Evolutionary conservation across 2,888 invertebrate species (phyloP).

Genomic region (Lampropteryx suffumata): DNA sequence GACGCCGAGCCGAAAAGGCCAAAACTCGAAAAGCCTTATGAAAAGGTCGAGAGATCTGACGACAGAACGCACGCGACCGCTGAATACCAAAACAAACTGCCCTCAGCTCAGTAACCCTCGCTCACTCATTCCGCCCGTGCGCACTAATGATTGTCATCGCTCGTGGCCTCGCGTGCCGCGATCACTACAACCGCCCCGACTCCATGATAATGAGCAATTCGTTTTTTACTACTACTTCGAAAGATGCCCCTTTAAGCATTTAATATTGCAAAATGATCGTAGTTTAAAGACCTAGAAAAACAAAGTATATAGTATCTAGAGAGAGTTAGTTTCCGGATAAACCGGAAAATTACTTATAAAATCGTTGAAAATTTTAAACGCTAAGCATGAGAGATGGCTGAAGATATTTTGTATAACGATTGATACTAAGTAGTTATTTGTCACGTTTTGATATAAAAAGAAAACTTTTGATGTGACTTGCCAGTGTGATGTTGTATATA

Average conservation of each 20-base stretch:
- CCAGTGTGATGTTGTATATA: constrained; percentile 80
- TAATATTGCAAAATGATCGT: constrained; percentile 62
- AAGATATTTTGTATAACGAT: constrained; percentile 81
- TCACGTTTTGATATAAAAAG: constrained; percentile 75
- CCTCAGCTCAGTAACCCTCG: constrained; percentile 59
- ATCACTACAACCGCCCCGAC: constrained; percentile 28
- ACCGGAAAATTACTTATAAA: constrained; percentile 41
- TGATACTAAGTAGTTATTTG: constrained; percentile 68
- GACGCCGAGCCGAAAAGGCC: constrained; percentile 90
- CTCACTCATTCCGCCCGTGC: constrained; percentile 51
- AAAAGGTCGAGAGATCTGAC: constrained; percentile 80
- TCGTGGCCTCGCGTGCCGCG: constrained; percentile 10
- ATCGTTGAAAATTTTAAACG: constrained; percentile 57
- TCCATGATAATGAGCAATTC: constrained; percentile 28
- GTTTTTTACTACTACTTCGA: constrained; percentile 49
- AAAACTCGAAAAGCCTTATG: constrained; percentile 84
- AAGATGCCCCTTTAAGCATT: constrained; percentile 70
- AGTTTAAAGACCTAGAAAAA: constrained; percentile 61
- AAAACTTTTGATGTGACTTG: constrained; percentile 76
- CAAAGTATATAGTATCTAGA: constrained; percentile 67
- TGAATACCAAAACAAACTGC: constrained; percentile 69
- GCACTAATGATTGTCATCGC: constrained; percentile 38
- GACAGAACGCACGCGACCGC: constrained; percentile 71
- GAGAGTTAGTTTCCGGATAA: constrained; percentile 55
- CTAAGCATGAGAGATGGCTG: constrained; percentile 69